These are phyloP conservation scores for Proterorhinus semilunaris DNA, from an alignment of 2,113 vertebrate genomes.

Conservation along the genomic window DNA sequence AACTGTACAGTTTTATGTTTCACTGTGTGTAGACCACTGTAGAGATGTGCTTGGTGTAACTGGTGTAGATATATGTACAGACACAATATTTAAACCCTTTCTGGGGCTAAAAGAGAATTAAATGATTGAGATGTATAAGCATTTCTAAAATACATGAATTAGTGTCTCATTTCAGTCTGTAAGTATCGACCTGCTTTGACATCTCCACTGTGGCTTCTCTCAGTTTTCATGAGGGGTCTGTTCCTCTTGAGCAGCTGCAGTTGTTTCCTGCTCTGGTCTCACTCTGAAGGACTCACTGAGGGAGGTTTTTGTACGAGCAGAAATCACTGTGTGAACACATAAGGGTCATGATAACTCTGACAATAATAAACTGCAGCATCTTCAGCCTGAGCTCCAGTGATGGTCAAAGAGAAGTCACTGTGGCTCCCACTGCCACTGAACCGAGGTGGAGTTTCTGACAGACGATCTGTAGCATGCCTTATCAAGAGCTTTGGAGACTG, in stretches of 20 bases:
- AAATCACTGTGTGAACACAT: constrained; percentile 42
- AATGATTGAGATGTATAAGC: too few relatives aligned
- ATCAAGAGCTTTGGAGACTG: constrained; percentile 53
- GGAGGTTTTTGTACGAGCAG: constrained; percentile 47
- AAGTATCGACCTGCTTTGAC: too few relatives aligned
- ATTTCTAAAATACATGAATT: too few relatives aligned
- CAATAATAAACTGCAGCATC: constrained; percentile 55
- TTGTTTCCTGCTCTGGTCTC: constrained; percentile 23
- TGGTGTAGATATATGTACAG: too few relatives aligned
- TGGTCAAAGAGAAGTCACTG: constrained; percentile 47
- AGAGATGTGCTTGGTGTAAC: constrained; percentile 2
- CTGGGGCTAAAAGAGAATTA: too few relatives aligned
- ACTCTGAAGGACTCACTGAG: constrained; percentile 23
- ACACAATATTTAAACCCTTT: too few relatives aligned
- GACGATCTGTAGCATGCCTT: fast-evolving
- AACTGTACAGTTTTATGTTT: too few relatives aligned
- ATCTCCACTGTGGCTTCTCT: not conserved
- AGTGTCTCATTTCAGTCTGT: too few relatives aligned
- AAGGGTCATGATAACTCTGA: constrained; percentile 2
- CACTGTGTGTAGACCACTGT: too few relatives aligned
- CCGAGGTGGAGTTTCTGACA: constrained; percentile 19
- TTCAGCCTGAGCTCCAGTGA: constrained; percentile 36
- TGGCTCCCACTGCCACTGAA: constrained; percentile 51
- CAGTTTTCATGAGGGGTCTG: not conserved
- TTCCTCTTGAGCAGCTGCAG: constrained; percentile 24